Evolutionary conservation across 2,113 vertebrate genomes (phyloP).

Genomic region (Sclerurus mexicanus): DNA sequence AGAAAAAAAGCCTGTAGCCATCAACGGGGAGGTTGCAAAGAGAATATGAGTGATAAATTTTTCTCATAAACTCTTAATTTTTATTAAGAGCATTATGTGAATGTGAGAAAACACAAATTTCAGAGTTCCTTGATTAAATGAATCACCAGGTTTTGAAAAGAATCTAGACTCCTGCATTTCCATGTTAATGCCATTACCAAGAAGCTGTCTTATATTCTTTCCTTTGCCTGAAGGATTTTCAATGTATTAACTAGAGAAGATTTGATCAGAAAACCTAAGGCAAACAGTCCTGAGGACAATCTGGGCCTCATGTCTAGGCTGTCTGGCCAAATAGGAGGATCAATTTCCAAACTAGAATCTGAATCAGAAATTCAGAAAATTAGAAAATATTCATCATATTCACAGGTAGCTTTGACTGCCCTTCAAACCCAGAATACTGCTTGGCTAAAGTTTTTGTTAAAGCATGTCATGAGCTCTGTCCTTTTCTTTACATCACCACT

Average conservation of each 20-base stretch:
- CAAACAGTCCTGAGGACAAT: not conserved
- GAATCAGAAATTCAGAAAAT: not conserved
- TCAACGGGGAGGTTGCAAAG: not conserved
- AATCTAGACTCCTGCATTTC: not conserved
- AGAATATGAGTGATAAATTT: not conserved
- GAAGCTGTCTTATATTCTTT: not conserved
- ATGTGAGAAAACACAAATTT: not conserved
- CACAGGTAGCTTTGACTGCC: not conserved
- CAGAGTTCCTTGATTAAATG: not conserved
- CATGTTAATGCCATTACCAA: not conserved
- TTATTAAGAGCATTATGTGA: not conserved
- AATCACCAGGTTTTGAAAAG: not conserved
- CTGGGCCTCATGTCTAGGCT: not conserved
- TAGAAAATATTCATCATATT: not conserved
- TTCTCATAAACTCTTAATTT: not conserved
- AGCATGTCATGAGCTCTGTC: not conserved
- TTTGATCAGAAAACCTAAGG: not conserved
- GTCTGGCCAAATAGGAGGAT: not conserved
- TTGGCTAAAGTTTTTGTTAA: not conserved
- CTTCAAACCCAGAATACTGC: not conserved
- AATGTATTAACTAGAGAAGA: not conserved
- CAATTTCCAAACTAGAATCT: rapidly evolving
- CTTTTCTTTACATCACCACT: not conserved
- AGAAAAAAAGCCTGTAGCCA: not conserved
- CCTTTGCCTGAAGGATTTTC: not conserved